These are phyloP conservation scores for Latrodectus hesperus DNA, from an alignment of 2,888 invertebrate genomes.

Conservation along the genomic window DNA sequence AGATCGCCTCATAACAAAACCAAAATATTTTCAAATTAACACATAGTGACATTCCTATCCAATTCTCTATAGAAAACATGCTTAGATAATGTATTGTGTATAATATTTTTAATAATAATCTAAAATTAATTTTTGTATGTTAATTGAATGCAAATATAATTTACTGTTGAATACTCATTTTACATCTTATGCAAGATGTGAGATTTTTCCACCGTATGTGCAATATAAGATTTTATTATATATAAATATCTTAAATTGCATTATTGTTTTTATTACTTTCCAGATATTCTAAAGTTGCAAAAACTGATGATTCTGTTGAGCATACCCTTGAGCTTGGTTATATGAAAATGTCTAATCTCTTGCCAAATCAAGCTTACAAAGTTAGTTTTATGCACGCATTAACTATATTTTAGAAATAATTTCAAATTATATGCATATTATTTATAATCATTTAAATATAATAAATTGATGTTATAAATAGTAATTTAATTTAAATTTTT, in stretches of 20 bases:
- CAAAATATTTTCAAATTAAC: too few species aligned
- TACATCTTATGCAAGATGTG: too few species aligned
- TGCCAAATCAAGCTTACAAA: conserved; percentile 95
- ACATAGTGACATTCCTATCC: too few species aligned
- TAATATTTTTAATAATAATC: not conserved
- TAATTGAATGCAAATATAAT: not conserved
- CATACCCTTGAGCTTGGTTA: conserved; percentile 97
- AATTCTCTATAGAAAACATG: too few species aligned
- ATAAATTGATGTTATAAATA: too few species aligned
- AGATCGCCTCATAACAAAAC: too few species aligned
- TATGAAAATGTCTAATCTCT: conserved; percentile 93
- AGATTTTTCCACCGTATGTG: not conserved
- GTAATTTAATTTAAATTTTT: too few species aligned
- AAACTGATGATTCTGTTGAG: conserved; percentile 97
- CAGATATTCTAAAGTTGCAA: conserved; percentile 95
- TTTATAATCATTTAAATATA: too few species aligned
- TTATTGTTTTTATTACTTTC: conserved; percentile 30
- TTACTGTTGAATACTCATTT: too few species aligned
- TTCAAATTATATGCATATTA: too few species aligned
- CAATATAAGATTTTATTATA: not conserved
- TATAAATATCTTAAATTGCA: not conserved
- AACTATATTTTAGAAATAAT: too few species aligned
- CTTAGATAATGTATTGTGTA: not conserved
- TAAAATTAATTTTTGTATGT: not conserved
- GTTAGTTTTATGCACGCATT: conserved; percentile 68